Evolutionary conservation across 2,797 vertebrate genomes (phyloP).

Genomic region (Spinus olivaceus): DNA sequence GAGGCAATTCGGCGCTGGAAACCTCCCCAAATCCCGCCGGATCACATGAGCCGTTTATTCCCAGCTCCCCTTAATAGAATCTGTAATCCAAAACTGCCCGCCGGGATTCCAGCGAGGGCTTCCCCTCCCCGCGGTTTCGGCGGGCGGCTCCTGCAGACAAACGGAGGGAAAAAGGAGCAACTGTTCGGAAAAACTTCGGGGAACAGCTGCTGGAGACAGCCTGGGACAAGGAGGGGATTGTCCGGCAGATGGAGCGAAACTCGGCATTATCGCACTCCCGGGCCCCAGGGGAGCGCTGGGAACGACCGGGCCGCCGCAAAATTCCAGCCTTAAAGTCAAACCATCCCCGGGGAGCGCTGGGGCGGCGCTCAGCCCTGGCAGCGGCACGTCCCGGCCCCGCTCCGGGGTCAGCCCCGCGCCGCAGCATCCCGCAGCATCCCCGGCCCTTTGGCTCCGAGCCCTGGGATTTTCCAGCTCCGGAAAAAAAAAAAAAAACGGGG

Average conservation of each 20-base stretch:
- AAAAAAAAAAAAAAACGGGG: no score
- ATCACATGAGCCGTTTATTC: not conserved
- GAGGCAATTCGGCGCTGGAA: rapidly evolving
- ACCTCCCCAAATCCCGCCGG: not conserved
- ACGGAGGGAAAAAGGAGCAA: not conserved
- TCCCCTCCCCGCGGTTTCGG: not conserved
- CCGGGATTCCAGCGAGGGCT: not conserved
- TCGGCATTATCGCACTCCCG: rapidly evolving
- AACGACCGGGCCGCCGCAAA: rapidly evolving
- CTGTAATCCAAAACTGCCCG: not conserved
- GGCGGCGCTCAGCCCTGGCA: no score
- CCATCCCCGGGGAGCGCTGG: rapidly evolving
- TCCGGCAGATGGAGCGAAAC: not conserved
- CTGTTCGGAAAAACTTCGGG: not conserved
- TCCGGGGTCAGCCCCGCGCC: not conserved
- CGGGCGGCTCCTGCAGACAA: not conserved
- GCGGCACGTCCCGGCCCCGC: not conserved
- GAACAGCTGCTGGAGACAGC: not conserved
- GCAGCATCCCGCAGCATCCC: not conserved
- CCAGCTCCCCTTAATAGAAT: rapidly evolving
- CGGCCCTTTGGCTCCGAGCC: not conserved
- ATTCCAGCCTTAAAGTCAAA: rapidly evolving
- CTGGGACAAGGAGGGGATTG: not conserved
- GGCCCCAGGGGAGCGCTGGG: not conserved
- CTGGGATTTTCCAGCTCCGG: not conserved